Conservation (phyloP, 2,888 invertebrate species). For the Cheilosia vernalis region DNA sequence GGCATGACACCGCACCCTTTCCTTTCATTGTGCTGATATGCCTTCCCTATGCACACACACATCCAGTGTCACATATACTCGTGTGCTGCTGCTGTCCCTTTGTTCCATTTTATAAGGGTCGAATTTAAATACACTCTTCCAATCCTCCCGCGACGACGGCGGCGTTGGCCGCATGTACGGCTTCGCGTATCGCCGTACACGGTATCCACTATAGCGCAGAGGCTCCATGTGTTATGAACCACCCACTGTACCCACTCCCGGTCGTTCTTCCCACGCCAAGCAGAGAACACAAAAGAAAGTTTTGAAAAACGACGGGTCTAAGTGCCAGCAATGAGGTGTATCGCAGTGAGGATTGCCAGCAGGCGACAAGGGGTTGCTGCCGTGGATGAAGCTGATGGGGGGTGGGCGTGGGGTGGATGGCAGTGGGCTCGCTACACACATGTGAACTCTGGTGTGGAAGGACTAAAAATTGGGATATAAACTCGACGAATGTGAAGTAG, state of each 20-base stretch:
- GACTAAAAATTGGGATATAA: conserved; percentile 75
- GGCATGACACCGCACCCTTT: conserved; percentile 38
- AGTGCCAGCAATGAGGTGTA: conserved; percentile 75
- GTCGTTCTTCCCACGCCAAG: too few relatives aligned
- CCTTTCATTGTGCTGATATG: background rate
- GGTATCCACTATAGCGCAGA: conserved; percentile 37
- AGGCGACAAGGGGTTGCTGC: conserved; percentile 62
- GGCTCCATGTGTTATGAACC: conserved; percentile 64
- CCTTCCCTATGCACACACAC: conserved; percentile 58
- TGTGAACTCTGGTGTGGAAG: conserved; percentile 71
- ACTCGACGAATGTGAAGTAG: conserved; percentile 75
- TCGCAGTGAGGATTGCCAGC: conserved; percentile 61
- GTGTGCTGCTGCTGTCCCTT: conserved; percentile 63
- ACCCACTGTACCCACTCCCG: conserved; percentile 30
- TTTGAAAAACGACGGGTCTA: conserved; percentile 76
- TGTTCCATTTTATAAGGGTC: conserved; percentile 77
- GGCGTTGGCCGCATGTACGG: conserved; percentile 70
- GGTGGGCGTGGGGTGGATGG: conserved; percentile 39
- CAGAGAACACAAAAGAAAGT: conserved; percentile 71
- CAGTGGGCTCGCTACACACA: conserved; percentile 50
- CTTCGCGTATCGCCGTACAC: conserved; percentile 69
- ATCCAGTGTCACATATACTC: conserved; percentile 39
- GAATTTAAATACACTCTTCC: conserved; percentile 77
- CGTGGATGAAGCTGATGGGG: conserved; percentile 53
- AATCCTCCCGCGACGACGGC: conserved; percentile 77